Evolutionary conservation across 2,797 vertebrate species (phyloP).

Genomic region (Gymnoscopelus braueri): DNA sequence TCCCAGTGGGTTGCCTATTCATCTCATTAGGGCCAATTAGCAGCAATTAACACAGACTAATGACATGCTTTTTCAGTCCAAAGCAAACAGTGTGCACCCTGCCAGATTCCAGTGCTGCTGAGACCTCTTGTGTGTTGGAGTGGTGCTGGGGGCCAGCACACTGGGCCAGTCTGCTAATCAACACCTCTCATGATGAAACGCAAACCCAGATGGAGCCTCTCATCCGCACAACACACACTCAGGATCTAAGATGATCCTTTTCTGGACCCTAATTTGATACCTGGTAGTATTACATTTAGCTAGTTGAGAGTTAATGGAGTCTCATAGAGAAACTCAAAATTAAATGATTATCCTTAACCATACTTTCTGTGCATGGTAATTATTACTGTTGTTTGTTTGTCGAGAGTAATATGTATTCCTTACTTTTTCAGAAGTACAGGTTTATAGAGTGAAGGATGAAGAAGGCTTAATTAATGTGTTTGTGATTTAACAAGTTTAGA

Average conservation of each 20-base stretch:
- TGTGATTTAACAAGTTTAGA: no score
- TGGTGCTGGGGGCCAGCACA: conserved; percentile 47
- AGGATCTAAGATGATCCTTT: conserved; percentile 17
- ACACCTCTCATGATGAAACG: conserved; percentile 64
- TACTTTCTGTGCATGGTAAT: no score
- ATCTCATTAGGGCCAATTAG: conserved; percentile 99
- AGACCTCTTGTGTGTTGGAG: conserved; percentile 73
- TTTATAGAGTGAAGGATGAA: no score
- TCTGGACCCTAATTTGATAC: conserved; percentile 32
- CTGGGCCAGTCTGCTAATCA: conserved; percentile 64
- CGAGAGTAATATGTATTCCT: no score
- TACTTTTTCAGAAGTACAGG: no score
- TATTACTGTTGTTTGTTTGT: no score
- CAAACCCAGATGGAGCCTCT: conserved; percentile 56
- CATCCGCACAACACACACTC: conserved; percentile 37
- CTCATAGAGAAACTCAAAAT: no score
- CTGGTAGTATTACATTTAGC: conserved; percentile 13
- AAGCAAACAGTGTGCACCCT: conserved; percentile 92
- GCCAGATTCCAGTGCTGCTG: conserved; percentile 75
- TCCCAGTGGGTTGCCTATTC: conserved; percentile 98
- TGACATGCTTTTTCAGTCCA: conserved; percentile 93
- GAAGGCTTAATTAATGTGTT: no score
- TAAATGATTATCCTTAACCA: no score
- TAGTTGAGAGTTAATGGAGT: not conserved
- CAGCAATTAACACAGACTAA: conserved; percentile 99